These are phyloP conservation scores for Dolichomitus sp. DNA, from an alignment of 2,888 invertebrate species.

Conservation along the genomic window DNA sequence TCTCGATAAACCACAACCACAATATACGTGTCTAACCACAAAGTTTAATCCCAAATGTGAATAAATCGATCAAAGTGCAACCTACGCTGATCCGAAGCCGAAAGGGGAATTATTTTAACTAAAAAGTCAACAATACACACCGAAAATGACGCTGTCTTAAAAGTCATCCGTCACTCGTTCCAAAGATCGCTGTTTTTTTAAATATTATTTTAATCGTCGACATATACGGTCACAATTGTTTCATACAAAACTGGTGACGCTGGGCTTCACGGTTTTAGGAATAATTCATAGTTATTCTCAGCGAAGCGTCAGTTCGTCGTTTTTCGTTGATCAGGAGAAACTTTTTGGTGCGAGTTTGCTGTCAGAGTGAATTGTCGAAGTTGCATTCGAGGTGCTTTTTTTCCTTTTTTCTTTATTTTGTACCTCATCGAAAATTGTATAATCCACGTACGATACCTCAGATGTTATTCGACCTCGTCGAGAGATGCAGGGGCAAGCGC, in stretches of 20 bases:
- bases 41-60: constrained; percentile 10
- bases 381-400: not conserved
- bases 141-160: constrained; percentile 39
- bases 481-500: constrained; percentile 63
- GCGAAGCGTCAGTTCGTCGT: not conserved
- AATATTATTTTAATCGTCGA: not conserved
- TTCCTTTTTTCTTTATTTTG: not conserved
- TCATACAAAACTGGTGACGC: constrained; percentile 1
- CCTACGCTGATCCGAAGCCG: not conserved
- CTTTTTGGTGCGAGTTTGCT: not conserved
- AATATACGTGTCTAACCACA: constrained; percentile 7
- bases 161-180: constrained; percentile 3
- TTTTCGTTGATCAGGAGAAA: not conserved
- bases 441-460: not conserved
- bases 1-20: constrained; percentile 12
- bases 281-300: constrained; percentile 1
- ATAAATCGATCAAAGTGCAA: constrained; percentile 4
- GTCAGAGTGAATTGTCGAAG: constrained; percentile 2
- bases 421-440: not conserved
- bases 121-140: not conserved
- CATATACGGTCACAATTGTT: not conserved
- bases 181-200: not conserved
- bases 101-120: not conserved
- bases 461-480: constrained; percentile 40
- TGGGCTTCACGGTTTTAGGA: not conserved